These are phyloP conservation scores for Teleogryllus oceanicus DNA, from an alignment of 2,888 invertebrate species.

Conservation along the genomic window DNA sequence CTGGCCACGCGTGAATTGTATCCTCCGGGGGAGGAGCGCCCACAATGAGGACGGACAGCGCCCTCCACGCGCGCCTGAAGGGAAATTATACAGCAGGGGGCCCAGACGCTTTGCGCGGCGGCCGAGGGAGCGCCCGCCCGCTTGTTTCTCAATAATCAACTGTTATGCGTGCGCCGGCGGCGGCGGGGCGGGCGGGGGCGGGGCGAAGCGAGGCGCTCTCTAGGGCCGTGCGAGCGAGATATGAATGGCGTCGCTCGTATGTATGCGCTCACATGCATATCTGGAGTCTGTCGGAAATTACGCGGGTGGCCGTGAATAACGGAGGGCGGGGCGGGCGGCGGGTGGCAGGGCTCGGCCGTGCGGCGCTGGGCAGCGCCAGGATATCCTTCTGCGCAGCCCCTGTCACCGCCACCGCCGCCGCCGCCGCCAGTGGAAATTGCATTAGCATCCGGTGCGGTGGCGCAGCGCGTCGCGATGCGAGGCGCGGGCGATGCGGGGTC, in stretches of 20 bases:
- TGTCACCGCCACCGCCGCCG: conserved; percentile 23
- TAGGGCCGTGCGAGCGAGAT: background rate
- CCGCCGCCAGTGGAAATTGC: conserved; percentile 27
- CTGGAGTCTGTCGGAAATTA: conserved; percentile 32
- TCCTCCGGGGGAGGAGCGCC: background rate
- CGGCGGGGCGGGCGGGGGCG: background rate
- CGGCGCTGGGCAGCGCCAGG: background rate
- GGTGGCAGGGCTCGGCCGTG: background rate
- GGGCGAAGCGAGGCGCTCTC: background rate
- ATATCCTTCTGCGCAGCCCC: conserved; percentile 9
- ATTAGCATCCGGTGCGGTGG: conserved; percentile 27
- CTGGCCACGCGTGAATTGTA: background rate
- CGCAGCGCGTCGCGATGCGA: background rate
- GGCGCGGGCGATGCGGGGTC: background rate
- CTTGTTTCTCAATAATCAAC: conserved; percentile 28
- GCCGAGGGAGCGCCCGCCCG: background rate
- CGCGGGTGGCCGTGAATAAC: conserved; percentile 29
- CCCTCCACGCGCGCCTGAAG: background rate
- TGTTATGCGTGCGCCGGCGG: background rate
- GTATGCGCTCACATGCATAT: conserved; percentile 28
- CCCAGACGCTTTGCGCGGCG: no score
- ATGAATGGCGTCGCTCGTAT: conserved; percentile 3
- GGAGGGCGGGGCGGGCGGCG: conserved; percentile 1
- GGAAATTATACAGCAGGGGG: background rate
- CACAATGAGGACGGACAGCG: conserved; percentile 1